phyloP scores from a whole-genome alignment of 1,140 invertebrate species.

The Frieseomelitta varia region DNA sequence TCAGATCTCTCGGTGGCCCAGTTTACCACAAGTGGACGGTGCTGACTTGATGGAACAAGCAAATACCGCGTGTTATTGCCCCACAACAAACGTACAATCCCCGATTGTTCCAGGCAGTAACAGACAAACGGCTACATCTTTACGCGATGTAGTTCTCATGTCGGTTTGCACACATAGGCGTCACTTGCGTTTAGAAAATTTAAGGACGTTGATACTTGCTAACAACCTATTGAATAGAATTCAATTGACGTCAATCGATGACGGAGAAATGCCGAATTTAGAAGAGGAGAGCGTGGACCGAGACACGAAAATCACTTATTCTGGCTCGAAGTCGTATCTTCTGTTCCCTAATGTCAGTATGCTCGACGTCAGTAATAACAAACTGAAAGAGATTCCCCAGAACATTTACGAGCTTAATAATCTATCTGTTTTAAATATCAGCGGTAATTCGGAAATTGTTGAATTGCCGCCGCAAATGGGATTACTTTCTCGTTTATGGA shows the following conservation, averaged over 20 bases:
- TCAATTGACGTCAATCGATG: constrained; percentile 90
- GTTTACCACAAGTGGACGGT: constrained; percentile 87
- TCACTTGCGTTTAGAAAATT: constrained; percentile 90
- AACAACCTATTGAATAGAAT: constrained; percentile 92
- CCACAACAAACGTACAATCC: constrained; percentile 77
- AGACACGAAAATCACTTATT: constrained; percentile 68
- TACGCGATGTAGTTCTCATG: constrained; percentile 88
- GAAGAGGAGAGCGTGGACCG: constrained; percentile 75
- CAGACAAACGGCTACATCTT: constrained; percentile 82
- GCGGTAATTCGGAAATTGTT: constrained; percentile 92
- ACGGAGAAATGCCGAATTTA: constrained; percentile 76
- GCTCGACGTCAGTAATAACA: constrained; percentile 96
- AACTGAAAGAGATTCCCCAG: constrained; percentile 89
- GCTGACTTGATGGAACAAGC: constrained; percentile 85
- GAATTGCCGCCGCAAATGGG: constrained; percentile 98
- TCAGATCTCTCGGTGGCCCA: constrained; percentile 94
- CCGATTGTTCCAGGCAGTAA: constrained; percentile 73
- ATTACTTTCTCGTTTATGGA: constrained; percentile 95
- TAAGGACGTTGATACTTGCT: constrained; percentile 91
- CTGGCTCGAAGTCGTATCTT: constrained; percentile 81
- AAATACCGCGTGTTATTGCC: constrained; percentile 86
- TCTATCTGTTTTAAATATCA: constrained; percentile 96
- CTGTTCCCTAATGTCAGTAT: constrained; percentile 97
- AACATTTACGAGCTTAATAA: constrained; percentile 93
- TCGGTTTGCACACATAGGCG: constrained; percentile 92